Base-by-base conservation (phyloP, 2,888 invertebrate species). In the Dinocampus coccinellae region DNA sequence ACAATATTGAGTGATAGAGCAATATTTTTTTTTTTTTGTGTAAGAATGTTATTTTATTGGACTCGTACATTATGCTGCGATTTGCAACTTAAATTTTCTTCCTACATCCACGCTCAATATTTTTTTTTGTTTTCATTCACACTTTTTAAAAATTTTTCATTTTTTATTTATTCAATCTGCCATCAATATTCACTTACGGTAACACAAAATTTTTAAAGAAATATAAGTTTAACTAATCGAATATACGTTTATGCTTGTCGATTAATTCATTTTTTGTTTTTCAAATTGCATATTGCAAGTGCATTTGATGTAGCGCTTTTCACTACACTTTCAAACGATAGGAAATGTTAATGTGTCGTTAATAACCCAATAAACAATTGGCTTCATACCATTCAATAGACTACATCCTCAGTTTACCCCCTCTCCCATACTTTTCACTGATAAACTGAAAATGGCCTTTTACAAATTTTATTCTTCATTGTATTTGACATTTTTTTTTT, bases 31-130 rank as follows among this genome's bases (percentile, higher is more conserved):
- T 64, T 70, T 69, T 69, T 74, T 67, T 66, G 70, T 73, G 74
- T 73, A 74, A 77, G 73, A 77, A 75, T 74, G 74, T 71, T 66
- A 75, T 73, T 65, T 74, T 75, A 76, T 77, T 75, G 58, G 65
- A 76, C 69, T 73, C 77, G 72, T 75, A 76, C 77, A 77, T 67
- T 66, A 53, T 61, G 26, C 58, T 34, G 36, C 39, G 24, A 26
- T 58, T 42, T 36, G 53, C 55, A 65, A 42, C 55, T 53, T 53
- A 36, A 26, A 55, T 65, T 47, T 65, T 55, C 26, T n/a, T 42
- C 47, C 26, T 26, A 22, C 39, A 39, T 39, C 42, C 52, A 66
- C 26, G 3, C 61, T 1, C n/a, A n/a, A 34, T 36, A 24, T 52
- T 52, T 10, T 29, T 16, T 4, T 9, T 33, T 10, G 16, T 16